Evolutionary conservation across 2,888 invertebrate species (phyloP), one percentile per base, ranked within the genome.

Genomic region (Rotaria socialis): DNA sequence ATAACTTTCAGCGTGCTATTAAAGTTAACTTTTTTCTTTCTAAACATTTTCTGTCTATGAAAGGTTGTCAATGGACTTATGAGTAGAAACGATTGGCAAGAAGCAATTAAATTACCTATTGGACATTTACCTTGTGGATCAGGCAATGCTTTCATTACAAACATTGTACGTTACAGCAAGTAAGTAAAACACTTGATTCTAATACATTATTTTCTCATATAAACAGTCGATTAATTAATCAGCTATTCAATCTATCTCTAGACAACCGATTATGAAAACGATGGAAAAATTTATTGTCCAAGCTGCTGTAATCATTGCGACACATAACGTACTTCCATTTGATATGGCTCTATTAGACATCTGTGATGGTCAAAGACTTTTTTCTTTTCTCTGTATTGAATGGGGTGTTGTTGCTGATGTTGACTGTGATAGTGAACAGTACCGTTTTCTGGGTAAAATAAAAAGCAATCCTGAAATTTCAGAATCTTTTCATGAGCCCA

Each of bases 371-470:
- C 94, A 93, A 94, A 89, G 89, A 22, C 6, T 85, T 6, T 84
- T 80, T 80, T 86, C 86, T 11, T 86, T 86, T 80, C 84, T 86
- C 16, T 96, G 97, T 11, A 93, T 97, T 87, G 96, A 96, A 85
- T 98, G 97, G 97, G 99, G 98, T 11, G 92, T 99, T 35, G 93
- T 99, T 88, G 95, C 97, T 0, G 98, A 99, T 91, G 96, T 98
- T 89, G 91, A 99, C 91, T 97, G 97, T 88, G 98, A 99, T 92
- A 98, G 97, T 91, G 98, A 99, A 92, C 93, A 95, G 88, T 93
- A 96, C 87, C 93, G 98, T 86, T 93, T 94, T 7, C 93, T 98
- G 87, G 98, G 98, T 84, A 14, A 52, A 3, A 43, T 7, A 24
- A 22, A 55, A 22, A 22, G 22, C 7, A 55, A 55, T 16, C 14